Conservation (phyloP, 1,140 invertebrate genomes). For the Geopemphigus sp. region DNA sequence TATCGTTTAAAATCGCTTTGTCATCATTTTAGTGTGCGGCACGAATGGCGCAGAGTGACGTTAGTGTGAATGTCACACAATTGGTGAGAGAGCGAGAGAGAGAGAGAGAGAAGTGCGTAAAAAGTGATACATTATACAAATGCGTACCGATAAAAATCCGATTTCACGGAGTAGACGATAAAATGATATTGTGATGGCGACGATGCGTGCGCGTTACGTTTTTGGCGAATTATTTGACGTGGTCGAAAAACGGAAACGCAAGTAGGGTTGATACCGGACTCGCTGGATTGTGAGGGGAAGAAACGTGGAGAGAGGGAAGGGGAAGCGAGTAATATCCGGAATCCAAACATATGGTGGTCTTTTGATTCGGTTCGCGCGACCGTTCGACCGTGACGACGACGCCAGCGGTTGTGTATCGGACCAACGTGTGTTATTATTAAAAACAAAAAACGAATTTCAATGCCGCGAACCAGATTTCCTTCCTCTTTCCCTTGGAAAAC, state of each 20-base stretch:
- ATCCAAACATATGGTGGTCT: slow-evolving; percentile 28
- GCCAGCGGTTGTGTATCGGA: background rate
- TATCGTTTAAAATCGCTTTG: too few species aligned
- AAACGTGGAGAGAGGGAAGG: too few species aligned
- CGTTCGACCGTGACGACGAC: background rate
- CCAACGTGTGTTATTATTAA: background rate
- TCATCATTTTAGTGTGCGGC: too few species aligned
- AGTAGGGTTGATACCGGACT: too few species aligned
- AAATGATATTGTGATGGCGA: slow-evolving; percentile 4
- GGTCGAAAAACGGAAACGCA: background rate
- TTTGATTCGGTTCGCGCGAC: slow-evolving; percentile 26
- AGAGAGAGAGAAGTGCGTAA: too few species aligned
- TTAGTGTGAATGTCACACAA: too few species aligned
- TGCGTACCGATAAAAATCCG: background rate
- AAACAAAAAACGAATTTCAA: background rate
- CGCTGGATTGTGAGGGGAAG: too few species aligned
- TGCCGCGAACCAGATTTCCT: background rate
- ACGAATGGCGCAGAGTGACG: too few species aligned
- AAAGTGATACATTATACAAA: too few species aligned
- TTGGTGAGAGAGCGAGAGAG: too few species aligned
- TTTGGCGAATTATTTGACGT: slow-evolving; percentile 3
- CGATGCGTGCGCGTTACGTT: background rate
- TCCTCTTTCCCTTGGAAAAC: too few species aligned
- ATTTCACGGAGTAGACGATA: slow-evolving; percentile 19
- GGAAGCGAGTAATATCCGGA: slow-evolving; percentile 18